Conservation (phyloP, 2,888 invertebrate species). For the Synanthedon vespiformis region DNA sequence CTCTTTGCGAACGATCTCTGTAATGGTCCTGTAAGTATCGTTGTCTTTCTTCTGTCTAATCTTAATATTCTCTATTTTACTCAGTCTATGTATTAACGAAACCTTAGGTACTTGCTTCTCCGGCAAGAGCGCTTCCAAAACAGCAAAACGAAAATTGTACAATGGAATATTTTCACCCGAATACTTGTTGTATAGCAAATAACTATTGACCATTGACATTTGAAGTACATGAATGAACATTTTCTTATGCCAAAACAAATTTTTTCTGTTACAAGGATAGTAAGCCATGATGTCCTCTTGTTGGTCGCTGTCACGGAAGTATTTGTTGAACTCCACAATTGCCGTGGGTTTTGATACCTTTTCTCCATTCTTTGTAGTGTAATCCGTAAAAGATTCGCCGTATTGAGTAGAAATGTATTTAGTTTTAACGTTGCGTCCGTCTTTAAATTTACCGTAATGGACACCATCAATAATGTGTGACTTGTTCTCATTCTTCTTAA, state of each 20-base stretch:
- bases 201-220: conserved; percentile 6
- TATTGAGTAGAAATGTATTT: conserved; percentile 13
- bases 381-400: conserved; percentile 7
- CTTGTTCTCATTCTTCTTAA: conserved; percentile 17
- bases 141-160: background rate
- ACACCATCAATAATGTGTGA: conserved; percentile 12
- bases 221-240: conserved; percentile 13
- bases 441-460: conserved; percentile 16
- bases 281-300: conserved; percentile 15
- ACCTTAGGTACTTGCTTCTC: background rate
- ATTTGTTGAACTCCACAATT: conserved; percentile 13
- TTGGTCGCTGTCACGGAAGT: conserved; percentile 12
- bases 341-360: conserved; percentile 10
- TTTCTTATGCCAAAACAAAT: conserved; percentile 11
- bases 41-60: conserved; percentile 7
- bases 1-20: conserved; percentile 15
- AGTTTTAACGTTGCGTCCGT: conserved; percentile 7
- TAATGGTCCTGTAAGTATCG: conserved; percentile 6
- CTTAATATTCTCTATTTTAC: conserved; percentile 15
- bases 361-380: conserved; percentile 8
- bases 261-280: conserved; percentile 13
- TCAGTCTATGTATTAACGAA: conserved; percentile 7
- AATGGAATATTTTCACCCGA: background rate
- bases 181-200: background rate
- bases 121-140: background rate